These are phyloP conservation scores for Varecia variegata DNA, from an alignment of 2,797 vertebrate species.

Conservation along the genomic window DNA sequence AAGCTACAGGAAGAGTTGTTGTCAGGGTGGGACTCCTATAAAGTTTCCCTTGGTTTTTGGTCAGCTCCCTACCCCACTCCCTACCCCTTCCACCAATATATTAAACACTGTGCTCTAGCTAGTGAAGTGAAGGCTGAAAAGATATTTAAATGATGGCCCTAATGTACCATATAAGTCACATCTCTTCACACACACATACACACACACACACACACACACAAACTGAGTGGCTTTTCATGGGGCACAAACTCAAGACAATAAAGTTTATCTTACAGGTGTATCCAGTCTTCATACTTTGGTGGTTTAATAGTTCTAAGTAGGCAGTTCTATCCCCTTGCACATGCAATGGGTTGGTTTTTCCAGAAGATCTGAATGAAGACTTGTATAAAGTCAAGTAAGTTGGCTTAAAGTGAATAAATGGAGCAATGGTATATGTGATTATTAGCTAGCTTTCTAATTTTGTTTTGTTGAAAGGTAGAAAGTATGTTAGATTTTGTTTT, in stretches of 20 bases:
- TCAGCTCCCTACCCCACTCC: neutral
- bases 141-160: neutral
- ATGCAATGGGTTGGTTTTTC: neutral
- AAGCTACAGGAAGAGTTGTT: neutral
- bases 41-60: neutral
- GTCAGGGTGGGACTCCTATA: neutral
- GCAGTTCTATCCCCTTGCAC: neutral
- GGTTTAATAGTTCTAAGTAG: neutral
- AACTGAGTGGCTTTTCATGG: neutral
- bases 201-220: neutral
- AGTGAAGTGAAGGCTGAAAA: neutral
- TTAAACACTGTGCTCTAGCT: neutral
- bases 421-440: neutral
- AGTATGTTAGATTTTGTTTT: neutral
- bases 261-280: neutral
- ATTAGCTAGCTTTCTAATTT: neutral
- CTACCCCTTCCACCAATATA: neutral
- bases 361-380: neutral
- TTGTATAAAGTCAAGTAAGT: neutral
- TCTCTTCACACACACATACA: neutral
- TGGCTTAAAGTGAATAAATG: neutral
- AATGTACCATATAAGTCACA: neutral
- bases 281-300: neutral
- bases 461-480: slow-evolving; percentile 26
- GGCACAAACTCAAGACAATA: neutral